These are phyloP conservation scores for Cheilinus undulatus DNA, from an alignment of 2,113 vertebrate species.

Conservation along the genomic window DNA sequence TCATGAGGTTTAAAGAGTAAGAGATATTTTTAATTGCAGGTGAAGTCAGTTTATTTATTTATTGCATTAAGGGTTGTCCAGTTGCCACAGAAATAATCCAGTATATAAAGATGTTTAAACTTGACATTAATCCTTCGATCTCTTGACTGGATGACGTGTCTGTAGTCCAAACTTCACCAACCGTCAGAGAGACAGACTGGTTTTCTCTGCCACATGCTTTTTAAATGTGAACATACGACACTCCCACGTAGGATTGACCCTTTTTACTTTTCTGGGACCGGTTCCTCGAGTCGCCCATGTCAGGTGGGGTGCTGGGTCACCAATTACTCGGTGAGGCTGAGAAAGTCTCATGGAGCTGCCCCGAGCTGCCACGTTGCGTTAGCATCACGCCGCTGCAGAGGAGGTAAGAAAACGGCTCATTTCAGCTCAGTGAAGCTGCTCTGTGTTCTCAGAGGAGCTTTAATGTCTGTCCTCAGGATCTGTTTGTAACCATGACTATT, in stretches of 20 bases:
- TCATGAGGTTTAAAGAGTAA: no score
- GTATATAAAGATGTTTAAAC: neutral
- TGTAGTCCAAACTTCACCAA: slow-evolving; percentile 74
- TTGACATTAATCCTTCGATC: slow-evolving; percentile 18
- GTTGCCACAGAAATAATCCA: no score
- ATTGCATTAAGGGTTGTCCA: no score
- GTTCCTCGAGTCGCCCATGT: slow-evolving; percentile 69
- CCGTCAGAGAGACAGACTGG: neutral
- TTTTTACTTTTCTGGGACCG: slow-evolving; percentile 69
- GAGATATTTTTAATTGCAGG: no score
- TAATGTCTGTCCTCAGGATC: slow-evolving; percentile 48
- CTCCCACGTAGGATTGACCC: slow-evolving; percentile 78
- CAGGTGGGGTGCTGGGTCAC: slow-evolving; percentile 82
- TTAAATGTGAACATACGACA: slow-evolving; percentile 64
- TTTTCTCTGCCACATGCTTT: slow-evolving; percentile 73
- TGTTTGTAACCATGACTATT: slow-evolving; percentile 55
- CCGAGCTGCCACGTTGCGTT: slow-evolving; percentile 83
- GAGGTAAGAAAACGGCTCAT: slow-evolving; percentile 69
- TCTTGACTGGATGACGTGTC: neutral
- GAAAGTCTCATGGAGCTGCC: slow-evolving; percentile 81
- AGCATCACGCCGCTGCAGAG: slow-evolving; percentile 78
- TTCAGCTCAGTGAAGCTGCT: slow-evolving; percentile 61
- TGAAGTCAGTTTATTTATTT: no score
- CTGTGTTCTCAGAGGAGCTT: slow-evolving; percentile 30
- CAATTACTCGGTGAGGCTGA: slow-evolving; percentile 86